phyloP scores from a whole-genome alignment of 1,140 invertebrate genomes.

The Sitobion miscanthi region DNA sequence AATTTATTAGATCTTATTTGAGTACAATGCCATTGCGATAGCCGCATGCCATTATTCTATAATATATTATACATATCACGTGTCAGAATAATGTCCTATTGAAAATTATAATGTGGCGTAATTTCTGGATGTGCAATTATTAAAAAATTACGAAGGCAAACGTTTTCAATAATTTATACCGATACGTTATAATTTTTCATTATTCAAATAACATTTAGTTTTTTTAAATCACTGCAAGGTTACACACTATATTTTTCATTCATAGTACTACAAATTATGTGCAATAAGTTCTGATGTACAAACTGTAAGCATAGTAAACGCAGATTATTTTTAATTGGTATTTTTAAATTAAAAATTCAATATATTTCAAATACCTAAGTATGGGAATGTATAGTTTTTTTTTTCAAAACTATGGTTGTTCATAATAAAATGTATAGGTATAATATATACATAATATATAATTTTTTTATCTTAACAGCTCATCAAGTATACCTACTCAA shows the following conservation, averaged over 20 bases:
- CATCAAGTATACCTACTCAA: neutral
- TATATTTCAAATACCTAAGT: neutral
- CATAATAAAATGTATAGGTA: neutral
- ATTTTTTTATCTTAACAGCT: neutral
- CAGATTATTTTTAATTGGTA: neutral
- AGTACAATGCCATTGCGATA: neutral
- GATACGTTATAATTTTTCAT: neutral
- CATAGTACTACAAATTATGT: neutral
- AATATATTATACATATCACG: neutral
- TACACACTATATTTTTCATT: neutral
- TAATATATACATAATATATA: neutral
- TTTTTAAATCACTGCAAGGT: neutral
- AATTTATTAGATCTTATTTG: constrained; percentile 12
- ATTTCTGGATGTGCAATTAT: constrained; percentile 12
- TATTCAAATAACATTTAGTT: constrained; percentile 6
- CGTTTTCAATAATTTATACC: neutral
- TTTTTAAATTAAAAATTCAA: neutral
- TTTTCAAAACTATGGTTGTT: neutral
- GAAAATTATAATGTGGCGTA: neutral
- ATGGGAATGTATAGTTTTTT: neutral
- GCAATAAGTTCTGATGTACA: neutral
- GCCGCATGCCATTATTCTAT: neutral
- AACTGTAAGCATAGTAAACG: neutral
- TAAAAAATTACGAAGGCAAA: neutral
- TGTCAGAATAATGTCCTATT: constrained; percentile 17